Percentiles rank a stretch among this genome's conserved stretches.
phyloP scores from a whole-genome alignment of 1,140 invertebrate species.

The Halesus radiatus region DNA sequence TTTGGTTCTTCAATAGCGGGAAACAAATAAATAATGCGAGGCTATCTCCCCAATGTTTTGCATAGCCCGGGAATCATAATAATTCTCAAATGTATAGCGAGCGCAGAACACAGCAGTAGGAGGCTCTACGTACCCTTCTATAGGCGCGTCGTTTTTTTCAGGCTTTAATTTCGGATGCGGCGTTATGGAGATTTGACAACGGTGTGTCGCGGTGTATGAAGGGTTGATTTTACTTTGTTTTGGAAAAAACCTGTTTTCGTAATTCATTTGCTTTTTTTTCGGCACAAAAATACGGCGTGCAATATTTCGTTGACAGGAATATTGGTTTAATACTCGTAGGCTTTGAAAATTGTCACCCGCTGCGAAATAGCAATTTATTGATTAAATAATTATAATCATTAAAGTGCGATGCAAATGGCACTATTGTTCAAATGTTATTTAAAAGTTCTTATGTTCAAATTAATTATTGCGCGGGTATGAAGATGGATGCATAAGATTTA shows the following conservation, averaged over 20 bases:
- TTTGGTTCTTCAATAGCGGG: conserved; percentile 48
- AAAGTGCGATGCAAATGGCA: no score
- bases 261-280: conserved; percentile 6
- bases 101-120: no score
- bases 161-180: conserved; percentile 35
- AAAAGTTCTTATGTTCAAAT: no score
- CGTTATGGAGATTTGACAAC: conserved; percentile 34
- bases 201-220: conserved; percentile 21
- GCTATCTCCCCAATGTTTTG: conserved; percentile 43
- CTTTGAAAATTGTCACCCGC: neutral
- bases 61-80: conserved; percentile 30
- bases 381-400: no score
- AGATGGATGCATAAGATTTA: neutral
- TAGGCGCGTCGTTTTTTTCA: conserved; percentile 21
- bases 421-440: no score
- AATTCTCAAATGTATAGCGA: conserved; percentile 27
- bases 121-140: neutral
- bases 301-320: neutral
- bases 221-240: conserved; percentile 15
- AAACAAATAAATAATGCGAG: conserved; percentile 51
- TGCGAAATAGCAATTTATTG: no score
- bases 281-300: neutral
- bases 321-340: neutral
- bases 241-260: neutral
- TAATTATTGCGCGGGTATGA: no score